Evolutionary conservation across 2,797 vertebrate genomes (phyloP).

Genomic region (Pangasius djambal): DNA sequence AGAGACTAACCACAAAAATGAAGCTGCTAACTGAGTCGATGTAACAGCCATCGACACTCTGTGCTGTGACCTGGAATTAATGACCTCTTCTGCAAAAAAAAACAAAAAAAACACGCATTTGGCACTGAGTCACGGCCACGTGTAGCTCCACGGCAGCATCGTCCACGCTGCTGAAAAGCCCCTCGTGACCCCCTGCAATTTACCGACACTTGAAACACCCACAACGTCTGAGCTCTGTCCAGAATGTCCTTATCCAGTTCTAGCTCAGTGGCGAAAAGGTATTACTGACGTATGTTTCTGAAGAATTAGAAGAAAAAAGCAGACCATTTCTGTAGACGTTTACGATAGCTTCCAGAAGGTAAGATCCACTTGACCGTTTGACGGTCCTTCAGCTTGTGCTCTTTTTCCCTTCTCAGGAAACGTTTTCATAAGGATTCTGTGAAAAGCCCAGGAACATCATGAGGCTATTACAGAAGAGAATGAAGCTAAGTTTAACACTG

Average conservation of each 20-base stretch:
- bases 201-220: slow-evolving; percentile 2
- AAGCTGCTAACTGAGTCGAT: neutral
- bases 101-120: neutral
- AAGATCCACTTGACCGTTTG: slow-evolving; percentile 5
- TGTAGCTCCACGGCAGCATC: neutral
- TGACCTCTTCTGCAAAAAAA: neutral
- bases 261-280: neutral
- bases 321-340: neutral
- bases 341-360: neutral
- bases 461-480: neutral
- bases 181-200: slow-evolving; percentile 4
- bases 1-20: neutral
- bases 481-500: too few species aligned
- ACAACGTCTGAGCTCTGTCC: slow-evolving; percentile 7
- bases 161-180: slow-evolving; percentile 2
- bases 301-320: neutral
- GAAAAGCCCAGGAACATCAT: neutral
- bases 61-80: slow-evolving; percentile 16
- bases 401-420: neutral
- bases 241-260: neutral
- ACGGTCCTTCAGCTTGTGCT: neutral
- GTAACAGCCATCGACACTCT: neutral
- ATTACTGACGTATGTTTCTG: neutral
- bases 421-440: too few species aligned
- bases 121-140: neutral